Conservation (phyloP, 2,888 invertebrate species). For the Athripsodes cinereus region DNA sequence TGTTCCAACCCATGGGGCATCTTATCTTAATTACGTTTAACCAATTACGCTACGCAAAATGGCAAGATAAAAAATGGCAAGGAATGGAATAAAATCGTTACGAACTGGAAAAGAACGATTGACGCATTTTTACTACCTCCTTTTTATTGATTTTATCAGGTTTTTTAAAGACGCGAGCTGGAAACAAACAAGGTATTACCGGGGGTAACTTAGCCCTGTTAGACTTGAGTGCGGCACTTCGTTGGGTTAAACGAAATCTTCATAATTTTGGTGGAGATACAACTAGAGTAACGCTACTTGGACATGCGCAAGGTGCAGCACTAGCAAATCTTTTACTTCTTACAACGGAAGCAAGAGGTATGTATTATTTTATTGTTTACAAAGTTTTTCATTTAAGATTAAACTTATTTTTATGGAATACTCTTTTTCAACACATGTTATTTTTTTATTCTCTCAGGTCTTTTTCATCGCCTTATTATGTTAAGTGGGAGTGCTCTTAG, state of each 20-base stretch:
- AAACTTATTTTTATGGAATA: neutral
- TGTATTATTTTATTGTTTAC: too few relatives aligned
- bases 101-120: too few relatives aligned
- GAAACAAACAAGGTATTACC: constrained; percentile 29
- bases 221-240: constrained; percentile 76
- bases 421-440: neutral
- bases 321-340: constrained; percentile 78
- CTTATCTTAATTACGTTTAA: too few relatives aligned
- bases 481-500: constrained; percentile 74
- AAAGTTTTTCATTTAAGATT: too few relatives aligned
- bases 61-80: too few relatives aligned
- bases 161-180: constrained; percentile 49
- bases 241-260: constrained; percentile 78
- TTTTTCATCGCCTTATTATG: constrained; percentile 66
- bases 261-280: constrained; percentile 86
- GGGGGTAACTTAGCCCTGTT: constrained; percentile 68
- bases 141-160: constrained; percentile 36
- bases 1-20: too few relatives aligned
- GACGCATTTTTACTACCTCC: too few relatives aligned
- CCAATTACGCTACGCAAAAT: too few relatives aligned
- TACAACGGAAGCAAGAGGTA: constrained; percentile 71
- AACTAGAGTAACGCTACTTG: constrained; percentile 71
- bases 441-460: constrained; percentile 44
- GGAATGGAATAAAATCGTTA: too few relatives aligned
- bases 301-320: constrained; percentile 83